Evolutionary conservation across 2,113 vertebrate species (phyloP).

Genomic region (Pionites leucogaster): DNA sequence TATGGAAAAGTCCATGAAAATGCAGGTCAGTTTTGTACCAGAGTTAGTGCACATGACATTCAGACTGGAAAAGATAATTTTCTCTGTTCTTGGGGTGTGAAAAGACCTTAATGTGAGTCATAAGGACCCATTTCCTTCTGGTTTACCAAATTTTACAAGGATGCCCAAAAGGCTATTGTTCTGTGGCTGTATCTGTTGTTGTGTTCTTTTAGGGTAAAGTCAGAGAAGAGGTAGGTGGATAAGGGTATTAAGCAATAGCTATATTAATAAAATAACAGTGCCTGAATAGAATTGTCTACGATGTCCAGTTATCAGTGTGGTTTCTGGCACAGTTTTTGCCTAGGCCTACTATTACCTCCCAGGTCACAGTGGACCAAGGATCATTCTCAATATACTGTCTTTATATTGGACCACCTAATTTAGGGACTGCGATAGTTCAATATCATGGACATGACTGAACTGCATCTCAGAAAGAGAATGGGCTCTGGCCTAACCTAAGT

Average conservation of each 20-base stretch:
- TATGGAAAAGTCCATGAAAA: background rate
- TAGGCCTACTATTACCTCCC: background rate
- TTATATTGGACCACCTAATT: background rate
- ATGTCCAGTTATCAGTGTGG: background rate
- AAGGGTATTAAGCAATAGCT: background rate
- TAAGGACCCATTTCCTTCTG: background rate
- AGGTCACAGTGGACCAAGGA: background rate
- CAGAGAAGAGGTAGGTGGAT: background rate
- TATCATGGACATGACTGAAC: background rate
- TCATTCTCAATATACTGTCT: background rate
- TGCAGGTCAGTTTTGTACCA: background rate
- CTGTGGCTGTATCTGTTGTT: background rate
- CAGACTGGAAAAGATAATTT: background rate
- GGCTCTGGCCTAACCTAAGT: background rate
- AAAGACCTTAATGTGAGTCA: background rate
- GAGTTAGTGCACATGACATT: background rate
- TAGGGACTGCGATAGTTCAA: background rate
- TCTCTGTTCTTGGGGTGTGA: background rate
- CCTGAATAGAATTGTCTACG: background rate
- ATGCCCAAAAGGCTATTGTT: background rate
- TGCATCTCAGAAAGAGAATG: accelerated
- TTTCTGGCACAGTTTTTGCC: background rate
- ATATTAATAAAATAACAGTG: background rate
- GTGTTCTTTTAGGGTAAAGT: background rate
- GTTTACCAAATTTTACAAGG: background rate